Evolutionary conservation across 2,797 vertebrate genomes (phyloP), one percentile per base, ranked within the genome.

Genomic region (Anas acuta): DNA sequence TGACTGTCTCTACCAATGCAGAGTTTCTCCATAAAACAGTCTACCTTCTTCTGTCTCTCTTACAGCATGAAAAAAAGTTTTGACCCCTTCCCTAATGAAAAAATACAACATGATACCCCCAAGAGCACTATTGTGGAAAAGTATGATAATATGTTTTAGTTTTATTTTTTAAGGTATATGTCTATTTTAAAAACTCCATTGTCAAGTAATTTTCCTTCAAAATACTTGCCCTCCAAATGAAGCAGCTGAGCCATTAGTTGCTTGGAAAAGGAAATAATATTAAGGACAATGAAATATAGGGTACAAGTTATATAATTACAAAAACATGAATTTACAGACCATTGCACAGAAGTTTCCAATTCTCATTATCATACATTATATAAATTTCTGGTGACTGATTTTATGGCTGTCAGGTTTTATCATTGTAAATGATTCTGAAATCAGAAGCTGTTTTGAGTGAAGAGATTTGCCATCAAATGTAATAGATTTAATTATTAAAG

Each of bases 331-430:
- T 84, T 88, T 72, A 74, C 21, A 90, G 69, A 72, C 74, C 45
- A 75, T 32, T n/a, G 9, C 30, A 64, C 0, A 9, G 74, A 84
- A 93, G 77, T 69, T 88, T 88, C 45, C 41, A 57, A 28, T 65
- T 81, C 39, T 23, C 21, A 11, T 77, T 84, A 77, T 53, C 57
- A 60, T 77, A 57, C 54, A 23, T 2, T 41, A 78, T 22, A 70
- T 85, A 45, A 5, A 56, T 62, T 93, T 78, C 62, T 89, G 35
- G 33, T 86, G 19, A 64, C 43, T 92, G 83, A 89, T 74, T 73
- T 83, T 74, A 74, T 77, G 57, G 84, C 62, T 88, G 80, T 35
- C 82, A 87, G 43, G 80, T 88, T 94, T 84, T 73, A 81, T 94
- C 80, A 90, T 11, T 62, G 37, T 54, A 64, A 91, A 69, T 69